phyloP scores from a whole-genome alignment of 2,797 vertebrate species.

The Thaleichthys pacificus region DNA sequence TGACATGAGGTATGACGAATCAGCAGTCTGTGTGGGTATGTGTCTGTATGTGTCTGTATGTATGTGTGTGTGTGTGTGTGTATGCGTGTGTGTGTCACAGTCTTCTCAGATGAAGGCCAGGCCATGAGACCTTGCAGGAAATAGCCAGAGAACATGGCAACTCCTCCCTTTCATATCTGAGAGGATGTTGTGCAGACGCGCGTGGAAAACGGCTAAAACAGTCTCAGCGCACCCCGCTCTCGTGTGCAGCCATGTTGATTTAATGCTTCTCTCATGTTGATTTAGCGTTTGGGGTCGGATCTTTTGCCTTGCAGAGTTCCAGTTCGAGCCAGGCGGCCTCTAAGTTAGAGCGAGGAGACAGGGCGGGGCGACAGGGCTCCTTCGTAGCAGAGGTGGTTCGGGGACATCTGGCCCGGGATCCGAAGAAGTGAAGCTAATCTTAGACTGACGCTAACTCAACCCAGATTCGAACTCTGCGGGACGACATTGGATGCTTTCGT shows the following conservation, averaged over 20 bases:
- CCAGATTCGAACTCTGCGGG: too few relatives aligned
- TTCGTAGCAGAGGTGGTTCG: neutral
- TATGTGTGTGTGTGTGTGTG: slow-evolving; percentile 13
- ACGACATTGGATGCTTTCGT: too few relatives aligned
- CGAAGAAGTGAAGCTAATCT: too few relatives aligned
- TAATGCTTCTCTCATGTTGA: slow-evolving; percentile 37
- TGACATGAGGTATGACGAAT: slow-evolving; percentile 32
- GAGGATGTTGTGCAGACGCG: slow-evolving; percentile 56
- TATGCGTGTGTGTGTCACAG: slow-evolving; percentile 32
- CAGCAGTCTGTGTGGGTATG: slow-evolving; percentile 5
- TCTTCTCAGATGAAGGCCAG: slow-evolving; percentile 61
- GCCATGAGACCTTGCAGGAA: slow-evolving; percentile 55
- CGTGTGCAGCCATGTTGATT: slow-evolving; percentile 38
- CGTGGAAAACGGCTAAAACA: slow-evolving; percentile 57
- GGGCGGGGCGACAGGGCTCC: slow-evolving; percentile 29
- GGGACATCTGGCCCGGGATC: too few relatives aligned
- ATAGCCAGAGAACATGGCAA: slow-evolving; percentile 35
- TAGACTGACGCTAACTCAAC: too few relatives aligned
- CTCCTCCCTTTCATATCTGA: slow-evolving; percentile 45
- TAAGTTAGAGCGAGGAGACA: slow-evolving; percentile 26
- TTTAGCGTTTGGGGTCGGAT: slow-evolving; percentile 58
- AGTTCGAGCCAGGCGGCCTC: slow-evolving; percentile 53
- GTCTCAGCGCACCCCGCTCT: slow-evolving; percentile 38
- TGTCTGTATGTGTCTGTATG: slow-evolving; percentile 11
- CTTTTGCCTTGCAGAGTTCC: slow-evolving; percentile 64